phyloP scores from a whole-genome alignment of 2,888 invertebrate species.

The Lutraria lutraria region DNA sequence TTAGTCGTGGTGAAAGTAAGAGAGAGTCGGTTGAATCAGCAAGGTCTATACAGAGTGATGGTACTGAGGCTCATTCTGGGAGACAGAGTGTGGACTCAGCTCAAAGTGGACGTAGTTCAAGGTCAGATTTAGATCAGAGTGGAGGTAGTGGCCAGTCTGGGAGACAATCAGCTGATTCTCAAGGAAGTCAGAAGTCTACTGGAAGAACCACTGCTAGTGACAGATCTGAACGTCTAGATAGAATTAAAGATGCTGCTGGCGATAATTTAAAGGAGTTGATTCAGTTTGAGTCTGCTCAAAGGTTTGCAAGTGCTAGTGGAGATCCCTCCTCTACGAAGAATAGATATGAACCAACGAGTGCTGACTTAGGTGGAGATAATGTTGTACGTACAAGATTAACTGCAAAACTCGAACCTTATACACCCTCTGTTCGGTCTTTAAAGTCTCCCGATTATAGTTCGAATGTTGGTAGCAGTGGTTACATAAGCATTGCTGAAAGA shows the following conservation, averaged over 20 bases:
- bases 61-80: conserved; percentile 42
- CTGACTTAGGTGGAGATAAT: conserved; percentile 36
- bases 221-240: conserved; percentile 62
- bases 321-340: background rate
- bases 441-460: conserved; percentile 37
- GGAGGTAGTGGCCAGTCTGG: conserved; percentile 55
- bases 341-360: background rate
- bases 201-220: conserved; percentile 39
- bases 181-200: conserved; percentile 51
- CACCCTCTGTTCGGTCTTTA: conserved; percentile 35
- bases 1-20: conserved; percentile 28
- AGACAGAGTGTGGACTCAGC: conserved; percentile 61
- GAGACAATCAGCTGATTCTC: conserved; percentile 64
- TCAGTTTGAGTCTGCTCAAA: conserved; percentile 68
- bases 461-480: conserved; percentile 38
- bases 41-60: conserved; percentile 41
- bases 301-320: conserved; percentile 28
- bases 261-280: conserved; percentile 67
- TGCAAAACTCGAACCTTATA: conserved; percentile 58
- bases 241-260: conserved; percentile 61
- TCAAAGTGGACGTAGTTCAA: conserved; percentile 56
- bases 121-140: conserved; percentile 53
- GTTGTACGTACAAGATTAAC: conserved; percentile 56
- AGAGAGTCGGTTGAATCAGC: conserved; percentile 55
- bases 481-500: conserved; percentile 70